Percentiles rank a stretch among this genome's conserved stretches.
phyloP scores from a whole-genome alignment of 2,797 vertebrate genomes.

The Acrossocheilus wenchowensis region DNA sequence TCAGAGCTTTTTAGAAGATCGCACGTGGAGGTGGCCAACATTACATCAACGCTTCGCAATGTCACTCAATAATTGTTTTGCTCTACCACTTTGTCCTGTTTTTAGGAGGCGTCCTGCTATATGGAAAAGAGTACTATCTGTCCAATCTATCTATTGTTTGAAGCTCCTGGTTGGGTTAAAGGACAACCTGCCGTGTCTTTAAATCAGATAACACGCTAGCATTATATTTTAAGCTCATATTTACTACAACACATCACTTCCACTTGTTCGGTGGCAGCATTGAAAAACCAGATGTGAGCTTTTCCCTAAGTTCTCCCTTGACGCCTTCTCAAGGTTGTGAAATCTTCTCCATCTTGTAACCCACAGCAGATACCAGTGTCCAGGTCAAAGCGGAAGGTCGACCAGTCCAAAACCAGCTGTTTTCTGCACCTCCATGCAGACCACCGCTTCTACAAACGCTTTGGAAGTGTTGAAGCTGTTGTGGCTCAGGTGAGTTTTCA shows the following conservation, averaged over 20 bases:
- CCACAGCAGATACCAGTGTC: constrained; percentile 69
- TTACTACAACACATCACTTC: constrained; percentile 63
- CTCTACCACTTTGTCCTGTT: constrained; percentile 17
- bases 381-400: constrained; percentile 72
- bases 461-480: constrained; percentile 78
- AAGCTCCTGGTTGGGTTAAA: constrained; percentile 29
- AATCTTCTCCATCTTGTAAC: constrained; percentile 27
- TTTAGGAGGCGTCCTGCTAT: constrained; percentile 43
- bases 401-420: constrained; percentile 80
- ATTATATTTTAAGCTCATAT: constrained; percentile 66
- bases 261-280: constrained; percentile 60
- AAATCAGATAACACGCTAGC: constrained; percentile 22
- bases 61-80: constrained; percentile 24
- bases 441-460: constrained; percentile 78
- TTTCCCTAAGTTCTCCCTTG: constrained; percentile 27
- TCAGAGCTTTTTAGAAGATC: neutral
- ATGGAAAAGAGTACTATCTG: constrained; percentile 56
- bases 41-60: neutral
- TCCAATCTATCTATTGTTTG: constrained; percentile 59
- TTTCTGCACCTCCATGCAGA: constrained; percentile 80
- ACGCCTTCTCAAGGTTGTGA: neutral
- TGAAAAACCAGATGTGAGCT: constrained; percentile 69
- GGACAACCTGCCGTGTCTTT: constrained; percentile 29
- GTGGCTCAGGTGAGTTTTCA: constrained; percentile 79
- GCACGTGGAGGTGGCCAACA: neutral